A percentile compares a stretch with the other conserved stretches of the same genome.
Conservation (phyloP, 2,888 invertebrate genomes). For the Cyclophora punctaria region DNA sequence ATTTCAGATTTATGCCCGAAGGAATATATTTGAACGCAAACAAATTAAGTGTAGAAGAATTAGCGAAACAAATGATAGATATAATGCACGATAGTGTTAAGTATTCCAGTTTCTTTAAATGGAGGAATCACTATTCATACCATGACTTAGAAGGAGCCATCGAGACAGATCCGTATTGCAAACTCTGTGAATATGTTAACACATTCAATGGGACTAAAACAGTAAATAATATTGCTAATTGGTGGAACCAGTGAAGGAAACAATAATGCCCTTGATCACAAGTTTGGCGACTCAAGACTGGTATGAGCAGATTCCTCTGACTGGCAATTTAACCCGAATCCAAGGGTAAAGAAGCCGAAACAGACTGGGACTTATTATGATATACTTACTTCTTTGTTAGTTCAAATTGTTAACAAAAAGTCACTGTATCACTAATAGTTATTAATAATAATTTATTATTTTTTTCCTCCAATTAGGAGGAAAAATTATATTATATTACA, state of each 20-base stretch:
- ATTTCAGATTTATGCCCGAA: slow-evolving; percentile 30
- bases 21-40: slow-evolving; percentile 27
- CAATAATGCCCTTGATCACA: no score
- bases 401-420: no score
- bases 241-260: slow-evolving; percentile 19
- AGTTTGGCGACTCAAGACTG: no score
- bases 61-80: slow-evolving; percentile 24
- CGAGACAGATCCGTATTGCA: slow-evolving; percentile 29
- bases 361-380: no score
- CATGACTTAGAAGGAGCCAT: slow-evolving; percentile 18
- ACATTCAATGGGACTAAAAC: slow-evolving; percentile 6
- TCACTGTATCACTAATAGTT: no score
- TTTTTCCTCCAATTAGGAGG: no score
- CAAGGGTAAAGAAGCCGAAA: no score
- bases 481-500: no score
- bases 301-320: no score
- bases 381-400: no score
- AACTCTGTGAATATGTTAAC: slow-evolving; percentile 24
- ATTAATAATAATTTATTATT: no score
- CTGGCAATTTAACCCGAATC: no score
- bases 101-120: slow-evolving; percentile 27
- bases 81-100: slow-evolving; percentile 20
- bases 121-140: slow-evolving; percentile 30
- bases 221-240: slow-evolving; percentile 15
- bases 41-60: slow-evolving; percentile 13